These are phyloP conservation scores for Sarcophaga variegata DNA, from an alignment of 2,888 invertebrate genomes.

Conservation along the genomic window DNA sequence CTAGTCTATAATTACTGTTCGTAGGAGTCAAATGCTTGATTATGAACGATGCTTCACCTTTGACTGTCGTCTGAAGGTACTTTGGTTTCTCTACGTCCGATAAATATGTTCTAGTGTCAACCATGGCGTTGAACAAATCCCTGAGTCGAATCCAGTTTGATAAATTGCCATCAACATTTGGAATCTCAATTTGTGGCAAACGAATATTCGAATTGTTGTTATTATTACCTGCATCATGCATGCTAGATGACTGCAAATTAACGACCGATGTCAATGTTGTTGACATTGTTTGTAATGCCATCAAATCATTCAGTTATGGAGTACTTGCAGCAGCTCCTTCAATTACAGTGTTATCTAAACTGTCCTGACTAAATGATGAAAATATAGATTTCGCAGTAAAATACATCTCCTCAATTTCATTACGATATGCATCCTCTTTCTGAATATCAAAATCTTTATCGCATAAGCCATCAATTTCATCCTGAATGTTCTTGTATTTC, in stretches of 20 bases:
- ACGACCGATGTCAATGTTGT: constrained; percentile 1
- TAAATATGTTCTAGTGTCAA: constrained; percentile 52
- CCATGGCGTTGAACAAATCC: constrained; percentile 58
- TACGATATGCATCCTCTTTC: neutral
- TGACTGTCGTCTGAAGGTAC: constrained; percentile 10
- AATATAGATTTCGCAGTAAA: neutral
- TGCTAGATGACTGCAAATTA: too few relatives aligned
- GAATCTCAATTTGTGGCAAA: constrained; percentile 57
- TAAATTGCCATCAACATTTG: constrained; percentile 54
- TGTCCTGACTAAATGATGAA: neutral
- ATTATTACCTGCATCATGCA: too few relatives aligned
- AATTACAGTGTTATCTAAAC: neutral
- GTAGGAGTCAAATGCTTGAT: too few relatives aligned
- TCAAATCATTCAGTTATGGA: neutral
- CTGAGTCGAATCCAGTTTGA: constrained; percentile 59
- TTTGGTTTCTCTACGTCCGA: constrained; percentile 51
- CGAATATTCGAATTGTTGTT: constrained; percentile 23
- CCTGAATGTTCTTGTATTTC: constrained; percentile 25
- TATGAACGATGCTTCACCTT: too few relatives aligned
- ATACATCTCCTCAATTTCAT: constrained; percentile 9
- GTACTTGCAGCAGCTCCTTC: neutral
- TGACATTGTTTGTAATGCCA: neutral
- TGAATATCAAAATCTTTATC: neutral
- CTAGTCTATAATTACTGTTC: too few relatives aligned
- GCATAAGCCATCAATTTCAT: constrained; percentile 42